Base-by-base conservation (phyloP, 2,888 invertebrate species). In the Hypselothyrea guttata region DNA sequence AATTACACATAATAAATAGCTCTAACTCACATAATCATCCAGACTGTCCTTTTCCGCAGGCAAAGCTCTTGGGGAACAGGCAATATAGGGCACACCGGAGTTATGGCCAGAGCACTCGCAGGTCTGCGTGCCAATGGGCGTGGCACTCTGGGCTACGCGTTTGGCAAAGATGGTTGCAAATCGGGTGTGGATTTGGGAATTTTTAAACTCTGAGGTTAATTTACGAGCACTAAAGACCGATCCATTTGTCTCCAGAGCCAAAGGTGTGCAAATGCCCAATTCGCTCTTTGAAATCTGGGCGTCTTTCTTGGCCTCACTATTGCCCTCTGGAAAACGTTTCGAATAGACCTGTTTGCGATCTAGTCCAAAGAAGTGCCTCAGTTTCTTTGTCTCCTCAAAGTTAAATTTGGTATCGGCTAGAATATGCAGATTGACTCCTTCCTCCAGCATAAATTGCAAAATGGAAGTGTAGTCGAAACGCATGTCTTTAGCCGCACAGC, bases 241-340 rank as follows among this genome's bases (percentile, higher is more conserved):
- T 11, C 93, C 97, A 81, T 96, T 96, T 2, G 96, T 96, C 88
- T 97, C 96, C 73, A 97, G 88, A 0, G 97, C 95, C 13, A 97
- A 91, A 0, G 96, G 94, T 0, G 94, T 93, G 86, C 97, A 97
- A 40, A 94, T 92, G 12, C 96, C 96, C 18, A 96, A 90, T 58
- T 92, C 93, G 57, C 92, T 93, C 87, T 96, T 96, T 0, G 96
- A 94, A 62, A 95, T 90, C 57, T 93, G 93, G 15, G 95, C 93
- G 88, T 95, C 94, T 61, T 93, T 92, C 62, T 94, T 91, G 5
- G 96, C 91, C 37, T 93, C 94, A 0, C 91, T 88, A 88, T 97
- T 96, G 0, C 97, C 97, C 18, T 91, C 91, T 48, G 93, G 92
- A 86, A 95, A 96, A 72, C 95, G 95, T 86, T 94, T 95, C 0